Evolutionary conservation across 2,113 vertebrate genomes (phyloP).

Genomic region (Heteronetta atricapilla): DNA sequence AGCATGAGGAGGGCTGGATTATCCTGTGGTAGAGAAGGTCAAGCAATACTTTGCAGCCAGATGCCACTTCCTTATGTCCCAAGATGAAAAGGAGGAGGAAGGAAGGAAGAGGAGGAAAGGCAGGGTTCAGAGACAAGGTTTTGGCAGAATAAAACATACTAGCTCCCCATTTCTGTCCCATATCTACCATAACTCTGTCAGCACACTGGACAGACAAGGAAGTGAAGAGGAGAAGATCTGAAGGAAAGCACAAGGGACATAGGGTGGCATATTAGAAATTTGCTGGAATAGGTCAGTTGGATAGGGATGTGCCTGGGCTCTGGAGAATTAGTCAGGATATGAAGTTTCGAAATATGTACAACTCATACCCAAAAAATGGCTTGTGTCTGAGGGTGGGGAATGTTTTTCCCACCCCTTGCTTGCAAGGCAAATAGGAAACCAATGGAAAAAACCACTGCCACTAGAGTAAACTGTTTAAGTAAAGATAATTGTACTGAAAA

Average conservation of each 20-base stretch:
- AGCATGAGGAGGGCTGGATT: background rate
- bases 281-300: background rate
- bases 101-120: background rate
- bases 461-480: background rate
- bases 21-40: background rate
- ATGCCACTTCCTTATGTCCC: background rate
- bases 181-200: background rate
- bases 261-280: background rate
- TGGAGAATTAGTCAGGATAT: slow-evolving; percentile 36
- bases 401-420: slow-evolving; percentile 11
- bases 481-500: background rate
- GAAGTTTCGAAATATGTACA: slow-evolving; percentile 47
- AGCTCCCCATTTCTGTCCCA: background rate
- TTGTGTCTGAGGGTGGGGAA: slow-evolving; percentile 17
- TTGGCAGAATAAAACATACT: rapidly evolving
- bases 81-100: background rate
- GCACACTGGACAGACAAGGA: background rate
- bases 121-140: background rate
- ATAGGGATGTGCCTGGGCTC: background rate
- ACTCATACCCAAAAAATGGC: slow-evolving; percentile 24
- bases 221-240: background rate
- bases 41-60: background rate
- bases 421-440: background rate
- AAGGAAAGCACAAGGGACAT: background rate
- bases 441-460: background rate